Percentiles rank a stretch among this genome's conserved stretches.
Conservation (phyloP, 2,888 invertebrate genomes). For the Dolomedes plantarius region DNA sequence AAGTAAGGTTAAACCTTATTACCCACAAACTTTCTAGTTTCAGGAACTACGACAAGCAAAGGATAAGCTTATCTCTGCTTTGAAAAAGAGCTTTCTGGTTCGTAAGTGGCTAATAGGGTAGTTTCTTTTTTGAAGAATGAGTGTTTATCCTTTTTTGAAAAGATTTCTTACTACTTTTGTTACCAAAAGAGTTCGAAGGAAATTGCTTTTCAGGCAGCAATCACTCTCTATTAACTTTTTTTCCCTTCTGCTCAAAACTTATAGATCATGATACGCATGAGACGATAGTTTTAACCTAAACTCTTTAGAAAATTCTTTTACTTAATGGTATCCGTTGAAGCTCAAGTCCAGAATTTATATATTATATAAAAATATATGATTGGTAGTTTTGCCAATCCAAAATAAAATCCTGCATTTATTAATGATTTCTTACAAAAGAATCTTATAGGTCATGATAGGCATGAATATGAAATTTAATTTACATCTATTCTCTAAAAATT, state of each 20-base stretch:
- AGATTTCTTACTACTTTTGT: background rate
- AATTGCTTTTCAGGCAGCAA: background rate
- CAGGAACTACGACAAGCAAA: conserved; percentile 19
- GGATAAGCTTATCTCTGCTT: conserved; percentile 26
- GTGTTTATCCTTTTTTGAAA: background rate
- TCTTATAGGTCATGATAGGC: no score
- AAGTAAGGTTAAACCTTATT: conserved; percentile 37
- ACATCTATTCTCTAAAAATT: no score
- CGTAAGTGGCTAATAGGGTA: conserved; percentile 35
- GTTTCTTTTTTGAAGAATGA: conserved; percentile 14
- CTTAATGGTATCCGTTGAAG: no score
- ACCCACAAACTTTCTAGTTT: conserved; percentile 40
- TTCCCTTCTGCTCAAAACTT: background rate
- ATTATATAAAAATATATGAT: no score
- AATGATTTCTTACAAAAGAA: no score
- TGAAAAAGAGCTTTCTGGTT: conserved; percentile 12
- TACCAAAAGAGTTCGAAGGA: background rate
- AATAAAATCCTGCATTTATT: no score
- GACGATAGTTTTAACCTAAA: no score
- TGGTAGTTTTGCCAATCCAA: no score
- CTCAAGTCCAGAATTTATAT: no score
- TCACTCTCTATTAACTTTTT: background rate
- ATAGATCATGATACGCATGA: no score
- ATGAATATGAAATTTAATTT: no score
- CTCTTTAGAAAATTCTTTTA: no score